These are phyloP conservation scores for Pterostichus madidus DNA, from an alignment of 2,888 invertebrate genomes.

Conservation along the genomic window DNA sequence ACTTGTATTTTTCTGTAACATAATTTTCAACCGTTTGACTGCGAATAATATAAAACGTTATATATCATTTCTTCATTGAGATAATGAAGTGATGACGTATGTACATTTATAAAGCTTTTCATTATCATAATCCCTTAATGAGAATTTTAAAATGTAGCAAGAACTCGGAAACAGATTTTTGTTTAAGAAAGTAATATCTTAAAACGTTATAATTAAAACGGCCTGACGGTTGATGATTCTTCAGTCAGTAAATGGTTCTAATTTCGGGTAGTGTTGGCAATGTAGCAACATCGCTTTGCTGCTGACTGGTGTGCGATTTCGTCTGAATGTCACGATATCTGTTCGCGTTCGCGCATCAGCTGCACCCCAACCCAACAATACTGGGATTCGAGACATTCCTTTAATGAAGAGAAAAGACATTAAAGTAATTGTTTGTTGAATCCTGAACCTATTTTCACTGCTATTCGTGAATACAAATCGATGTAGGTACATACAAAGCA, in stretches of 20 bases:
- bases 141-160: not conserved
- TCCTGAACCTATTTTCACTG: constrained; percentile 2
- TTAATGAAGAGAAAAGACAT: constrained; percentile 41
- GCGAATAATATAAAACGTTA: too few relatives aligned
- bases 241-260: constrained; percentile 19
- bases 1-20: too few relatives aligned
- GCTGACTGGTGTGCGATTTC: not conserved
- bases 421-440: constrained; percentile 38
- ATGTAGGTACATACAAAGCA: not conserved
- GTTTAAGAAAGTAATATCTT: constrained; percentile 8
- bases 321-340: not conserved
- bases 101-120: too few relatives aligned
- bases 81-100: too few relatives aligned
- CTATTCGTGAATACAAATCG: not conserved
- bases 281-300: not conserved
- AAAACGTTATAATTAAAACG: constrained; percentile 21
- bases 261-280: constrained; percentile 17
- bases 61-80: too few relatives aligned
- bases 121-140: too few relatives aligned
- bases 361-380: not conserved
- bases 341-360: constrained; percentile 6
- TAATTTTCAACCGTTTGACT: too few relatives aligned
- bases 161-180: not conserved
- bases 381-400: constrained; percentile 1
- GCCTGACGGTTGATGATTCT: constrained; percentile 13